These are phyloP conservation scores for Calonectris borealis DNA, from an alignment of 2,113 vertebrate genomes.

Conservation along the genomic window DNA sequence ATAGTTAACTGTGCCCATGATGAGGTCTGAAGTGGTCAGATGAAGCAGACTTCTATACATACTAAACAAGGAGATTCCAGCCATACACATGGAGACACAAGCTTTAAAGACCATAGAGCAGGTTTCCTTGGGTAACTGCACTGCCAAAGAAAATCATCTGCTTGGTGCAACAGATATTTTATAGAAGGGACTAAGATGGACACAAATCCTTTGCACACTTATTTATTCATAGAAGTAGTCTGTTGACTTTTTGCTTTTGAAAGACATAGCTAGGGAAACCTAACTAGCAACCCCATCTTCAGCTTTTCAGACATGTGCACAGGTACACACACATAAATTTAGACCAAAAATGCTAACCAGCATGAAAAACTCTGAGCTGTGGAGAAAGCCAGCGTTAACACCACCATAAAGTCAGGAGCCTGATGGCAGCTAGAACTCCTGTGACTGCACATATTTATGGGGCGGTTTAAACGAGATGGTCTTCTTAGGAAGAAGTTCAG, in stretches of 20 bases:
- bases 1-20: background rate
- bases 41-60: background rate
- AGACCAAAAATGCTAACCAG: background rate
- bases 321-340: background rate
- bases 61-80: background rate
- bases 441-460: background rate
- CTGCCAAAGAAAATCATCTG: background rate
- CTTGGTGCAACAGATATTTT: background rate
- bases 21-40: background rate
- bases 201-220: background rate
- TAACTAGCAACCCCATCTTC: background rate
- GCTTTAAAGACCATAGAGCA: background rate
- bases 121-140: background rate
- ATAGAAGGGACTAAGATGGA: background rate
- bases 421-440: background rate
- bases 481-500: slow-evolving; percentile 74
- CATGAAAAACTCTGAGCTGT: background rate
- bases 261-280: background rate
- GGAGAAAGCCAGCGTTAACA: background rate
- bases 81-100: background rate
- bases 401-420: background rate
- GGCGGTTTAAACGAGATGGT: background rate
- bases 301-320: background rate
- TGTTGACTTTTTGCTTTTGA: background rate
- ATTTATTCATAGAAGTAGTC: background rate